phyloP scores from a whole-genome alignment of 2,888 invertebrate species.

The Meta bourneti region DNA sequence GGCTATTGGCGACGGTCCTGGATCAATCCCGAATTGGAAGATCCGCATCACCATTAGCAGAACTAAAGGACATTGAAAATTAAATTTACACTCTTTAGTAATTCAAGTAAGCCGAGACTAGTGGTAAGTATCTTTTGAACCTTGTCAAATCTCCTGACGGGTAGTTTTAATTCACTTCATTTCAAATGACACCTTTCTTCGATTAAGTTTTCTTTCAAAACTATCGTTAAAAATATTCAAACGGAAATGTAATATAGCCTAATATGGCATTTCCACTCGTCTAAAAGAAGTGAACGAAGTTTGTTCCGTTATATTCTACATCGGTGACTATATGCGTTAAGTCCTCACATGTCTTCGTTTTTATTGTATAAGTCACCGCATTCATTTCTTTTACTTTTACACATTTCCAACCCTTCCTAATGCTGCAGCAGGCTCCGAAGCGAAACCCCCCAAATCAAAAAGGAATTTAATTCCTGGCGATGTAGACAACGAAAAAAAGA shows the following conservation, averaged over 20 bases:
- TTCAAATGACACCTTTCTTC: neutral
- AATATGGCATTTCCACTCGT: neutral
- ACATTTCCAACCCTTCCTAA: neutral
- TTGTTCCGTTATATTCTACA: neutral
- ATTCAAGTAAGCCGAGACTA: too few species aligned
- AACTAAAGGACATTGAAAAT: too few species aligned
- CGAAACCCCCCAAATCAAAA: slow-evolving; percentile 15
- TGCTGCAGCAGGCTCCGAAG: neutral
- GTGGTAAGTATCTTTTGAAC: too few species aligned
- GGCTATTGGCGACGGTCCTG: too few species aligned
- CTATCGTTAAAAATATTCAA: neutral
- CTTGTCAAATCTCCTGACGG: neutral
- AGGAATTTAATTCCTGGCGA: slow-evolving; percentile 29
- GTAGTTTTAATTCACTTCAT: neutral
- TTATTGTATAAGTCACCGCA: neutral
- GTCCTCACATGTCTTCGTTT: neutral
- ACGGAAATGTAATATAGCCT: neutral
- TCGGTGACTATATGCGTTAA: neutral
- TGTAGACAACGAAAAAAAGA: too few species aligned
- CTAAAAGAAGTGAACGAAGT: neutral
- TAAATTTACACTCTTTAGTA: too few species aligned
- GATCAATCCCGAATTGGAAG: too few species aligned
- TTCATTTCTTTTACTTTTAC: neutral
- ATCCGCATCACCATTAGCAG: too few species aligned
- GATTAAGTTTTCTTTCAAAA: neutral